Percentiles rank a stretch among this genome's conserved stretches.
Evolutionary conservation across 2,797 vertebrate genomes (phyloP).

Genomic region (Hemibagrus guttatus): DNA sequence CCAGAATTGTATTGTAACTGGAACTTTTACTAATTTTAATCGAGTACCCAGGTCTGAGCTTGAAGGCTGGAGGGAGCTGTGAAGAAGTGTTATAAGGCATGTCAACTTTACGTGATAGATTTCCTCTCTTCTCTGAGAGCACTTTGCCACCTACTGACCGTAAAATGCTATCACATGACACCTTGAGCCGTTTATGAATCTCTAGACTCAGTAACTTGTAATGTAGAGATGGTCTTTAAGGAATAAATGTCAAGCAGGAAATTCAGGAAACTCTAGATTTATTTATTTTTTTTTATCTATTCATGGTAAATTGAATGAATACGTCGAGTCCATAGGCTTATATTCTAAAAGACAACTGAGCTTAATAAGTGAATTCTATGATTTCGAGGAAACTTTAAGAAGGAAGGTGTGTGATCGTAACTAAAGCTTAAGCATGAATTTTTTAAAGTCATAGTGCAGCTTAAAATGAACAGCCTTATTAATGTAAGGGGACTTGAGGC

Average conservation of each 20-base stretch:
- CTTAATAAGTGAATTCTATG: background rate
- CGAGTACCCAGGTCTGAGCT: background rate
- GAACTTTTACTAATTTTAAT: background rate
- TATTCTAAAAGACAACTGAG: background rate
- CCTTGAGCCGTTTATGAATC: slow-evolving; percentile 5
- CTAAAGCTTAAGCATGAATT: slow-evolving; percentile 20
- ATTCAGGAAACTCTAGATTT: background rate
- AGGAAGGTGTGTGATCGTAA: background rate
- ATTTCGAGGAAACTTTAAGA: background rate
- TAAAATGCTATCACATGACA: slow-evolving; percentile 66
- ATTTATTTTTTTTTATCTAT: background rate
- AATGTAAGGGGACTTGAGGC: slow-evolving; percentile 68
- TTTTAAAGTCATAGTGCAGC: slow-evolving; percentile 24
- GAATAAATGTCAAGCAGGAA: background rate
- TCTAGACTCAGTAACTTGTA: background rate
- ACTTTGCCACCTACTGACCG: slow-evolving; percentile 77
- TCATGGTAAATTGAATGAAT: slow-evolving; percentile 6
- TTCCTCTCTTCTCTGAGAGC: slow-evolving; percentile 66
- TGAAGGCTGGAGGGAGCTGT: background rate
- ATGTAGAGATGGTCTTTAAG: background rate
- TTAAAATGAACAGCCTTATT: slow-evolving; percentile 71
- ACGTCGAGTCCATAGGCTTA: too few relatives aligned
- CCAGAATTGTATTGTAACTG: background rate
- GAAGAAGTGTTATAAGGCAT: slow-evolving; percentile 40
- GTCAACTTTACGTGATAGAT: slow-evolving; percentile 50